Conservation (phyloP, 2,113 vertebrate genomes). For the Galeopterus variegatus region DNA sequence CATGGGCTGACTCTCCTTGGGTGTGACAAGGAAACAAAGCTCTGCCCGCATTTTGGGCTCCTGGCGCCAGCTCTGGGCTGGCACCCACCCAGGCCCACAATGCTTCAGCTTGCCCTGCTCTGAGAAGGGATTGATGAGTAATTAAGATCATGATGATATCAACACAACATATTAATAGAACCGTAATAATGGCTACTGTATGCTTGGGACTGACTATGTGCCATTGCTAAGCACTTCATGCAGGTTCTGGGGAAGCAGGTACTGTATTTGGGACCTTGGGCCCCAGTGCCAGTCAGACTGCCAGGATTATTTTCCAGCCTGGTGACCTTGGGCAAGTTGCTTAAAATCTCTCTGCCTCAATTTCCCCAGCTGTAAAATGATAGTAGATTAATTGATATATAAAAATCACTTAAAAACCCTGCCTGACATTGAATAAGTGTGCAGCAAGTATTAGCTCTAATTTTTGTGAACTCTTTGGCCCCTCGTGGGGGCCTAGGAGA, state of each 20-base stretch:
- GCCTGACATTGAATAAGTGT: not conserved
- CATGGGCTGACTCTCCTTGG: not conserved
- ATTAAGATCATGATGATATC: constrained; percentile 78
- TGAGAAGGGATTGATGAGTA: constrained; percentile 78
- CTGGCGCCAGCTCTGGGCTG: constrained; percentile 64
- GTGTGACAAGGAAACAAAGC: constrained; percentile 58
- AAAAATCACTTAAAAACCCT: not conserved
- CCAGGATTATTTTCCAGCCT: not conserved
- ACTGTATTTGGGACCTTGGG: not conserved
- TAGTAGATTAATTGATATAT: not conserved
- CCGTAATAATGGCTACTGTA: constrained; percentile 66
- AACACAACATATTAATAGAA: constrained; percentile 67
- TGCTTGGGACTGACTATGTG: constrained; percentile 51
- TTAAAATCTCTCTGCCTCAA: constrained; percentile 33
- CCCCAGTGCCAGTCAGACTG: not conserved
- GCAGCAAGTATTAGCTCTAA: not conserved
- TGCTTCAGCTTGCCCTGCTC: constrained; percentile 78
- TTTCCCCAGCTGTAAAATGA: constrained; percentile 26
- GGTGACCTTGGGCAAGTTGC: not conserved
- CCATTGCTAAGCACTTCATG: not conserved
- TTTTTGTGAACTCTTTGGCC: not conserved
- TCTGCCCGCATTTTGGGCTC: not conserved
- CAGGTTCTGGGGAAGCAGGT: not conserved
- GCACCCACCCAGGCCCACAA: constrained; percentile 66
- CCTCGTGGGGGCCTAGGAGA: not conserved